These are phyloP conservation scores for Dicroscelio sp. DNA, from an alignment of 2,888 invertebrate species.

Conservation along the genomic window DNA sequence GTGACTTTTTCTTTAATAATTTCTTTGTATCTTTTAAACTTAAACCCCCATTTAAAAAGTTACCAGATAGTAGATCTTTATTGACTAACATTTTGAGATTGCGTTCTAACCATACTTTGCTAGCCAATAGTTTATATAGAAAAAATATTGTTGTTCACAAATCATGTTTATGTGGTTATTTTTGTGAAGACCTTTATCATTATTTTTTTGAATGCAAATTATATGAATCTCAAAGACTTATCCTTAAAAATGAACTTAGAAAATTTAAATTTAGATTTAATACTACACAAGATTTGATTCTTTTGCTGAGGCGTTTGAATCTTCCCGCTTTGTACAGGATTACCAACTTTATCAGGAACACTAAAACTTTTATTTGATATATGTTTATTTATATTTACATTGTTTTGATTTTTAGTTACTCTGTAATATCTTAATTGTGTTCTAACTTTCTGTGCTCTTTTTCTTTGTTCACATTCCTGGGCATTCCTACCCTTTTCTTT, in stretches of 20 bases:
- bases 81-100: constrained; percentile 16
- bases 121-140: constrained; percentile 21
- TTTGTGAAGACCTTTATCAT: constrained; percentile 41
- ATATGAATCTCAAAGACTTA: neutral
- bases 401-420: too few species aligned
- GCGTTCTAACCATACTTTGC: constrained; percentile 25
- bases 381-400: too few species aligned
- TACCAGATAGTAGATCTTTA: constrained; percentile 10
- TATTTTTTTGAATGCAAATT: constrained; percentile 52
- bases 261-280: neutral
- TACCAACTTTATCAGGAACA: too few species aligned
- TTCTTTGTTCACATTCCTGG: too few species aligned
- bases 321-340: too few species aligned
- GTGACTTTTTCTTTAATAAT: constrained; percentile 13
- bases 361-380: too few species aligned
- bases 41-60: constrained; percentile 34
- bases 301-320: neutral
- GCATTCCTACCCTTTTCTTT: too few species aligned
- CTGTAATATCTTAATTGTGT: too few species aligned
- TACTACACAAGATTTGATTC: neutral
- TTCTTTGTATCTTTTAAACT: constrained; percentile 12
- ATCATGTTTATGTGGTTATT: constrained; percentile 13
- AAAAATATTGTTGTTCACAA: constrained; percentile 41
- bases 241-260: constrained; percentile 1
- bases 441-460: too few species aligned